These are phyloP conservation scores for Hoplodrina blanda DNA, from an alignment of 2,888 invertebrate genomes.

Conservation along the genomic window DNA sequence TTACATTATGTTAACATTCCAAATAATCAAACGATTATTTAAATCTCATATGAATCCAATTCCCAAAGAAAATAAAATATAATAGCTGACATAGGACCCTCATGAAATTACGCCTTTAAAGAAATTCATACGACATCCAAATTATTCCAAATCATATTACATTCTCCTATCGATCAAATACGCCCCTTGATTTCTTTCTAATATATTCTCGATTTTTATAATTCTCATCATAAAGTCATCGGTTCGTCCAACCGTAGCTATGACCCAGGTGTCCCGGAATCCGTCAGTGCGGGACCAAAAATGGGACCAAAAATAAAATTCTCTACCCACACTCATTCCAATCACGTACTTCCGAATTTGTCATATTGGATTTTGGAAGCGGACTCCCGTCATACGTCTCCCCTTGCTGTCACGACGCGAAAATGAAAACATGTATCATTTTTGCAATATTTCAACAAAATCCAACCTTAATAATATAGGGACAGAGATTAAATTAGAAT, in stretches of 20 bases:
- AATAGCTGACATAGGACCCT: not conserved
- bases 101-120: not conserved
- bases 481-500: conserved; percentile 63
- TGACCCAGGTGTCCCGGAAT: conserved; percentile 75
- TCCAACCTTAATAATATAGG: conserved; percentile 66
- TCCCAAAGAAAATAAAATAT: not conserved
- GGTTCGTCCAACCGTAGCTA: conserved; percentile 70
- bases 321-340: conserved; percentile 84
- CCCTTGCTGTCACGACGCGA: conserved; percentile 85
- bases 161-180: conserved; percentile 34
- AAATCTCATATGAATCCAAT: not conserved
- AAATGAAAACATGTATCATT: conserved; percentile 89
- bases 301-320: conserved; percentile 82
- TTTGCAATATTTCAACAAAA: conserved; percentile 61
- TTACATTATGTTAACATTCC: no score
- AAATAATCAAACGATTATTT: not conserved
- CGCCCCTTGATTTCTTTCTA: conserved; percentile 57
- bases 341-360: conserved; percentile 90
- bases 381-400: conserved; percentile 85
- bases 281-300: conserved; percentile 64
- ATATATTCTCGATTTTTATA: conserved; percentile 62
- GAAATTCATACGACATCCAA: conserved; percentile 19
- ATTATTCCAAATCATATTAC: conserved; percentile 39
- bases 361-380: conserved; percentile 90
- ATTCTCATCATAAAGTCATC: conserved; percentile 76